These are phyloP conservation scores for Conus betulinus DNA, from an alignment of 1,140 invertebrate genomes.

Conservation along the genomic window DNA sequence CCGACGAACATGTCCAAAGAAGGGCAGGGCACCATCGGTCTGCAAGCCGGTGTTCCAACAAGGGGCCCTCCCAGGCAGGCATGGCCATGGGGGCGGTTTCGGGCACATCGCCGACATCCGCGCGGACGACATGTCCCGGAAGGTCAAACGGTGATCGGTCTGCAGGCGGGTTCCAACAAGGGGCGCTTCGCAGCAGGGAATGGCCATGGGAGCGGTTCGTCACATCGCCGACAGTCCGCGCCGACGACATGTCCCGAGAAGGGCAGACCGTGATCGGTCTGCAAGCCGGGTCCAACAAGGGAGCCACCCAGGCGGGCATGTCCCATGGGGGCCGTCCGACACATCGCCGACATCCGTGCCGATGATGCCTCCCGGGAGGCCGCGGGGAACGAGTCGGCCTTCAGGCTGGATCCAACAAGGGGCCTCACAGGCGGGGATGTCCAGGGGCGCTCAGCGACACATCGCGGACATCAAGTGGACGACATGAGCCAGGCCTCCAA, in stretches of 20 bases:
- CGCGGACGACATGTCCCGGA: slow-evolving; percentile 78
- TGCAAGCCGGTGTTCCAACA: slow-evolving; percentile 94
- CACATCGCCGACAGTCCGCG: slow-evolving; percentile 63
- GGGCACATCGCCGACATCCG: slow-evolving; percentile 84
- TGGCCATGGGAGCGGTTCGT: slow-evolving; percentile 74
- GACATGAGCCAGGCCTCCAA: slow-evolving; percentile 79
- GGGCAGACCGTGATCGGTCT: slow-evolving; percentile 91
- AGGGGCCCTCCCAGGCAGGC: slow-evolving; percentile 78
- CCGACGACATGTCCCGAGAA: slow-evolving; percentile 56
- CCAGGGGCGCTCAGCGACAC: slow-evolving; percentile 61
- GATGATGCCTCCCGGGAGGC: slow-evolving; percentile 75
- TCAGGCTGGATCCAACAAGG: slow-evolving; percentile 93
- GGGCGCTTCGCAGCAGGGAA: slow-evolving; percentile 80
- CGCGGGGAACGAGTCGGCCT: slow-evolving; percentile 87
- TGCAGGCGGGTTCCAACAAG: slow-evolving; percentile 96
- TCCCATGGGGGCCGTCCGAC: slow-evolving; percentile 85
- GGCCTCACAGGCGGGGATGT: slow-evolving; percentile 65
- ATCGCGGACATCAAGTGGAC: slow-evolving; percentile 65
- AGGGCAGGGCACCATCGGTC: slow-evolving; percentile 89
- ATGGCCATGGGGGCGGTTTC: slow-evolving; percentile 89
- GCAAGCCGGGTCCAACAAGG: slow-evolving; percentile 93
- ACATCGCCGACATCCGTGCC: slow-evolving; percentile 61
- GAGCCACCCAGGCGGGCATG: slow-evolving; percentile 92
- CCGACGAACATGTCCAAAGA: slow-evolving; percentile 62
- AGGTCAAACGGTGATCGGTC: slow-evolving; percentile 91